Evolutionary conservation across 1,140 invertebrate species (phyloP).

Genomic region (Ips typographus): DNA sequence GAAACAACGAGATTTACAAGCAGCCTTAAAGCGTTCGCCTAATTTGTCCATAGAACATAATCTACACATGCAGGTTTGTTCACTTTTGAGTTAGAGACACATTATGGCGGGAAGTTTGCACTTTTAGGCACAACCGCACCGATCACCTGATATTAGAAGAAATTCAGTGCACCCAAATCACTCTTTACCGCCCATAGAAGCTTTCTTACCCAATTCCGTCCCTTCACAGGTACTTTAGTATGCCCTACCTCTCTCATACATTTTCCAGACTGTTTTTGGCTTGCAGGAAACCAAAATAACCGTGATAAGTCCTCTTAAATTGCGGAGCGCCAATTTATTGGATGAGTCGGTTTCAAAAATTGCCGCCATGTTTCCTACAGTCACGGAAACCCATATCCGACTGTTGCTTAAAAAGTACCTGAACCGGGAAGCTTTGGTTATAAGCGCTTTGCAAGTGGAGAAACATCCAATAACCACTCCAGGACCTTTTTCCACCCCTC

Average conservation of each 20-base stretch:
- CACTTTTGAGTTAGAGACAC: background rate
- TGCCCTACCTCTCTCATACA: conserved; percentile 16
- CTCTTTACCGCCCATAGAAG: conserved; percentile 48
- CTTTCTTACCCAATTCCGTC: conserved; percentile 49
- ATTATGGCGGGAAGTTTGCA: background rate
- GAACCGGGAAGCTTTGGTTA: conserved; percentile 88
- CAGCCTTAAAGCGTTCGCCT: conserved; percentile 40
- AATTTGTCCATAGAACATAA: conserved; percentile 42
- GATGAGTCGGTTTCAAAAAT: conserved; percentile 79
- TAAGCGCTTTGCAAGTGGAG: conserved; percentile 89
- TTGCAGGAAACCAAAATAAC: conserved; percentile 48
- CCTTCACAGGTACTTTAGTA: conserved; percentile 45
- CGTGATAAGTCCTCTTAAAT: conserved; percentile 50
- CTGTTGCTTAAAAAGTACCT: conserved; percentile 89
- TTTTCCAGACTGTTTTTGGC: conserved; percentile 34
- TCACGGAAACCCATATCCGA: conserved; percentile 83
- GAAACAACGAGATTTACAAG: conserved; percentile 39
- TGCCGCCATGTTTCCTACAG: conserved; percentile 88
- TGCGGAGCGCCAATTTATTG: conserved; percentile 59
- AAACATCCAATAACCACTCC: conserved; percentile 87
- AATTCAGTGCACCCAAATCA: conserved; percentile 53
- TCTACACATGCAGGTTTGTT: background rate
- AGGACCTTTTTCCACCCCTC: conserved; percentile 71
- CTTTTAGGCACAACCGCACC: conserved; percentile 43
- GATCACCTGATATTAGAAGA: conserved; percentile 52